Base-by-base conservation (phyloP, 2,797 vertebrate species). In the Myioborus miniatus region DNA sequence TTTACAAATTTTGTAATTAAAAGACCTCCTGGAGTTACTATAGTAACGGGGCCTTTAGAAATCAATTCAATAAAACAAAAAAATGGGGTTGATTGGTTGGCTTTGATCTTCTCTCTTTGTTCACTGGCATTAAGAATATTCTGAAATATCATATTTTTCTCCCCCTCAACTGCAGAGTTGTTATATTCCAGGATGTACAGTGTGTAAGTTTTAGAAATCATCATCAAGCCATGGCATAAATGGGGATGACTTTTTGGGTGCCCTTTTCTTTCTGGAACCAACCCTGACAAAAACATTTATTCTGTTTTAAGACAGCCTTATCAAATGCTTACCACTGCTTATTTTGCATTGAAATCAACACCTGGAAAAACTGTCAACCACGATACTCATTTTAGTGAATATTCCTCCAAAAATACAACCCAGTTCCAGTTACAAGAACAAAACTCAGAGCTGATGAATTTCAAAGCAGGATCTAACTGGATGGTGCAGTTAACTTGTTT, bases 41-140 rank as follows among this genome's bases (percentile, higher is more conserved):
- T 96, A 97, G 95, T 86, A 96, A 96, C 96, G 9, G 63, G 37
- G 74, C 65, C 89, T 96, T 87, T 65, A 71, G 75, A 94, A 94
- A 94, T 78, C 71, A 88, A 93, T 50, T 75, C 41, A 86, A 67
- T 72, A 85, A 92, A 87, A 83, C 81, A 92, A 93, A 89, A 89
- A 93, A 92, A 62, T 37, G 13, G 30, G 83, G 85, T 53, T 89
- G 90, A 87, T 83, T 80, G 81, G 80, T 65, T 95, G 76, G 76
- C 94, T 96, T 96, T 94, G 83, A 95, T 89, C 72, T 83, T 83
- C 59, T 87, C n/a, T 95, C 89, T 90, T 96, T 92, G 90, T 90
- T 86, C 92, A 58, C 1, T 46, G 65, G 60, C 49, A 90, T 78
- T 83, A 69, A 77, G 58, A 90, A 87, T 49, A 91, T 90, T 93